phyloP scores from a whole-genome alignment of 2,888 invertebrate species.

The Lasioglossum figueresi region DNA sequence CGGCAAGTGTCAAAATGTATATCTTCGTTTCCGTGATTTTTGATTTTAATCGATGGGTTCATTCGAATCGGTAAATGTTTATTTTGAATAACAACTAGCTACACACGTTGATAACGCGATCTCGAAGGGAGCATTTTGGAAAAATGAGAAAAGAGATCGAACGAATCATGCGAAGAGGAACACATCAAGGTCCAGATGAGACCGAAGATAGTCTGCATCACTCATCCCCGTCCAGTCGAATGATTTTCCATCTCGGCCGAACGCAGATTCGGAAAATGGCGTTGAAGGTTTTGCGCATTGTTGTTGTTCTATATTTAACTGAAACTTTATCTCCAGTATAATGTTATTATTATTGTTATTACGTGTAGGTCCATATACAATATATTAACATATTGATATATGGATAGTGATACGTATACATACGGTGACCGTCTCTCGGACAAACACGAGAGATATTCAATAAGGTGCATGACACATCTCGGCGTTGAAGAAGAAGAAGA shows the following conservation, averaged over 20 bases:
- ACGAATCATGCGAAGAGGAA: background rate
- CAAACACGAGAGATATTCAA: constrained; percentile 63
- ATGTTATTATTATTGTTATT: constrained; percentile 26
- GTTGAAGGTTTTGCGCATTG: constrained; percentile 14
- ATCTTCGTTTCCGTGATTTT: background rate
- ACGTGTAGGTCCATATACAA: background rate
- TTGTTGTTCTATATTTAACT: constrained; percentile 57
- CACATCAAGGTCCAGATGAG: background rate
- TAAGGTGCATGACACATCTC: constrained; percentile 64
- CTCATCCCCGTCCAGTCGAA: background rate
- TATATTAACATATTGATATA: background rate
- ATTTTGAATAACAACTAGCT: too few species aligned
- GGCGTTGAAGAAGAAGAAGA: background rate
- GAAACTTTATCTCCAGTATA: constrained; percentile 41
- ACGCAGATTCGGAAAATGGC: constrained; percentile 47
- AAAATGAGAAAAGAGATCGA: background rate
- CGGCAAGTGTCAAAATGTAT: background rate
- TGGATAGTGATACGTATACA: background rate
- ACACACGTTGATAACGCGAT: too few species aligned
- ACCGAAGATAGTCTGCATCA: too few species aligned
- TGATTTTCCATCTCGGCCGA: background rate
- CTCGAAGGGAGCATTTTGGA: background rate
- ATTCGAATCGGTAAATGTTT: too few species aligned
- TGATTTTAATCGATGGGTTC: background rate
- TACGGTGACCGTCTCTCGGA: constrained; percentile 36